A percentile compares a stretch with the other conserved stretches of the same genome.
phyloP scores from a whole-genome alignment of 2,888 invertebrate species.

The Doris montereyensis region DNA sequence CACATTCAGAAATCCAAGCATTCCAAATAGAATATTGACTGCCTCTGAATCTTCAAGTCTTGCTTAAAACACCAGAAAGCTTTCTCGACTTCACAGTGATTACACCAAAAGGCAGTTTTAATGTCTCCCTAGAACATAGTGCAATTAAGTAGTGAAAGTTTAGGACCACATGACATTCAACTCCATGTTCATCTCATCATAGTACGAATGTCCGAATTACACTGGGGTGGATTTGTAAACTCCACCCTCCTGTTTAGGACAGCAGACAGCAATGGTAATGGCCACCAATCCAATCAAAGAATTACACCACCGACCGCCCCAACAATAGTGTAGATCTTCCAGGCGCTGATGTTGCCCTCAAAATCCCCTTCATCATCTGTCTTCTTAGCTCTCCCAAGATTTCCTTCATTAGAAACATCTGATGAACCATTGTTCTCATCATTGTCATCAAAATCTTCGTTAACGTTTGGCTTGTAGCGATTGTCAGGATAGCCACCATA shows the following conservation, averaged over 20 bases:
- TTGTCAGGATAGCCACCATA: not conserved
- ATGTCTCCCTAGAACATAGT: too few relatives aligned
- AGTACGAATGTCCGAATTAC: conserved; percentile 41
- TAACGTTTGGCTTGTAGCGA: not conserved
- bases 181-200: too few relatives aligned
- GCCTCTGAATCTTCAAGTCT: too few relatives aligned
- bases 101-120: too few relatives aligned
- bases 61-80: too few relatives aligned
- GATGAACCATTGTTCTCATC: not conserved
- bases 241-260: conserved; percentile 53
- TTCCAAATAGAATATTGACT: too few relatives aligned
- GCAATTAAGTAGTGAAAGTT: too few relatives aligned
- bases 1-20: too few relatives aligned
- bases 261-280: conserved; percentile 62
- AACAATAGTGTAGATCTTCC: conserved; percentile 66
- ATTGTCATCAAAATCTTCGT: not conserved
- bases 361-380: not conserved
- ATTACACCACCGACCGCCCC: conserved; percentile 64
- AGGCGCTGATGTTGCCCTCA: conserved; percentile 52
- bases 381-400: not conserved
- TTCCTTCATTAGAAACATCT: too few relatives aligned
- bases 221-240: conserved; percentile 65
- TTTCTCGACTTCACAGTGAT: too few relatives aligned
- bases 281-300: conserved; percentile 60
- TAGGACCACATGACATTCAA: too few relatives aligned